Conservation (phyloP, 2,113 vertebrate species). For the Eurystomus gularis region DNA sequence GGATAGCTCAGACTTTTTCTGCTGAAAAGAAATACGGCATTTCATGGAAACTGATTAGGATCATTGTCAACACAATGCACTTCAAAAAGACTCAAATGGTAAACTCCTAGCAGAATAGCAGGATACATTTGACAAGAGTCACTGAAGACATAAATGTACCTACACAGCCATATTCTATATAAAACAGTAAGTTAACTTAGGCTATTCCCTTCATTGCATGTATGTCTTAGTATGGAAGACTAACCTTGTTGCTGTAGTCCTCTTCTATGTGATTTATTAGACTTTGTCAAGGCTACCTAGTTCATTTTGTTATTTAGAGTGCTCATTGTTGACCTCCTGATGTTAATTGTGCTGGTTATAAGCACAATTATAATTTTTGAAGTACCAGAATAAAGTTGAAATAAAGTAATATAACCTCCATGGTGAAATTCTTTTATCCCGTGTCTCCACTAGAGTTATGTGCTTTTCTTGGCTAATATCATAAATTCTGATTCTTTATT, state of each 20-base stretch:
- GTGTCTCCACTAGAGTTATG: background rate
- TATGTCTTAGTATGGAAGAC: background rate
- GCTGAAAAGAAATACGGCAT: slow-evolving; percentile 6
- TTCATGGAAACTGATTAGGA: slow-evolving; percentile 19
- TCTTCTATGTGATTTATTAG: background rate
- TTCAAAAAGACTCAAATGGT: background rate
- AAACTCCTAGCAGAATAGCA: slow-evolving; percentile 10
- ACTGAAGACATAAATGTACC: background rate
- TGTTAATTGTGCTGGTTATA: background rate
- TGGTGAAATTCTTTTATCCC: background rate
- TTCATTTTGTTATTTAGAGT: background rate
- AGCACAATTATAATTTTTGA: background rate
- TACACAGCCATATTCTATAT: background rate
- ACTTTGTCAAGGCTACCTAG: background rate
- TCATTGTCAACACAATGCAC: background rate
- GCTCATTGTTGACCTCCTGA: background rate
- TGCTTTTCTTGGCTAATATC: background rate
- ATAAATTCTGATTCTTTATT: background rate
- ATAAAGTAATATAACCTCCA: background rate
- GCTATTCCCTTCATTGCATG: background rate
- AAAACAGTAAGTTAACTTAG: background rate
- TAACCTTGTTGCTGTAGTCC: background rate
- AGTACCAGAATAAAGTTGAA: background rate
- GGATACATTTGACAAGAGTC: background rate
- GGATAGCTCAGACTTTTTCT: background rate